phyloP scores from a whole-genome alignment of 2,888 invertebrate species.

The Pyralis farinalis region DNA sequence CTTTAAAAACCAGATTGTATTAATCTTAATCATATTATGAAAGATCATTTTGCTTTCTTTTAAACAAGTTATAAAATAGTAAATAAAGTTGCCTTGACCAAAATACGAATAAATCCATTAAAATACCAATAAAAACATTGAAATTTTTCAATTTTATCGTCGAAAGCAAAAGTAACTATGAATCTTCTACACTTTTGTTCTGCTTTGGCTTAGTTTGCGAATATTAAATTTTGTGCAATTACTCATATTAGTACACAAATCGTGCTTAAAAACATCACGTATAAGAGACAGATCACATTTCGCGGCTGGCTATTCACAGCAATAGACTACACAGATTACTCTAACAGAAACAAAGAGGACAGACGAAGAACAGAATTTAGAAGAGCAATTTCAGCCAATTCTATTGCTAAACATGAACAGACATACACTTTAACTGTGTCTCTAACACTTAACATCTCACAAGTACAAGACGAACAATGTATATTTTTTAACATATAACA shows the following conservation, averaged over 20 bases:
- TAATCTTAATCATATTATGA: too few relatives aligned
- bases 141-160: too few relatives aligned
- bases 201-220: neutral
- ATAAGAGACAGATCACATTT: neutral
- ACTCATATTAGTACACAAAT: neutral
- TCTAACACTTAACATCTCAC: neutral
- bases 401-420: conserved; percentile 4
- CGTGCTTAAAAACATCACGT: neutral
- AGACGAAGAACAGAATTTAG: conserved; percentile 5
- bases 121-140: too few relatives aligned
- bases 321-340: neutral
- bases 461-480: too few relatives aligned
- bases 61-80: too few relatives aligned
- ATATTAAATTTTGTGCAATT: neutral
- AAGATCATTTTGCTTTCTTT: too few relatives aligned
- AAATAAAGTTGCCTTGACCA: too few relatives aligned
- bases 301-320: conserved; percentile 1
- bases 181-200: neutral
- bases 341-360: conserved; percentile 13
- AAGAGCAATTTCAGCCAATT: conserved; percentile 13
- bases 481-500: too few relatives aligned
- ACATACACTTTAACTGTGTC: neutral
- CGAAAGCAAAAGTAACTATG: too few relatives aligned
- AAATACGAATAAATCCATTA: too few relatives aligned
- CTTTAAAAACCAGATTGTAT: too few relatives aligned